Percentiles rank a stretch among this genome's conserved stretches.
Conservation (phyloP, 2,797 vertebrate species). For the Pelobates cultripes region DNA sequence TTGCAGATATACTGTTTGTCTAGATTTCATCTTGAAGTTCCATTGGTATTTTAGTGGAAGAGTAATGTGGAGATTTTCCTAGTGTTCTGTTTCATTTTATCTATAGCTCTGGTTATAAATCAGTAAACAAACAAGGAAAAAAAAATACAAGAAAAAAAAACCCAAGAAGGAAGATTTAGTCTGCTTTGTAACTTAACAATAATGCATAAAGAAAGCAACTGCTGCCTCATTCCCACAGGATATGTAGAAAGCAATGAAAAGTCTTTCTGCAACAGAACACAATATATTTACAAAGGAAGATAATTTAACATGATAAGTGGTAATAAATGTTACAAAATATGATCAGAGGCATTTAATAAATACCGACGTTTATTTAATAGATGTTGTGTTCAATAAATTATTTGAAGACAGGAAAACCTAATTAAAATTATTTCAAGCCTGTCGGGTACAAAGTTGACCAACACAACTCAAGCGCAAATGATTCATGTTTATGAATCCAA, state of each 20-base stretch:
- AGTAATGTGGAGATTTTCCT: slow-evolving; percentile 39
- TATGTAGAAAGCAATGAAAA: slow-evolving; percentile 51
- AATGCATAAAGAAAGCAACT: slow-evolving; percentile 50
- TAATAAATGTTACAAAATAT: slow-evolving; percentile 57
- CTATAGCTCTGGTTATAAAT: slow-evolving; percentile 38
- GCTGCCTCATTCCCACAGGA: slow-evolving; percentile 50
- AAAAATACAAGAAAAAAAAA: not conserved
- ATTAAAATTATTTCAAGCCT: slow-evolving; percentile 55
- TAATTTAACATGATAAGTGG: slow-evolving; percentile 54
- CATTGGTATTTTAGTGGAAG: slow-evolving; percentile 18
- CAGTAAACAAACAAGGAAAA: slow-evolving; percentile 26
- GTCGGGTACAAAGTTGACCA: slow-evolving; percentile 49
- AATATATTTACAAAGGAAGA: slow-evolving; percentile 55
- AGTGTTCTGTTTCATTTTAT: slow-evolving; percentile 40
- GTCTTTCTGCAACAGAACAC: slow-evolving; percentile 43
- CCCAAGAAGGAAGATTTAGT: slow-evolving; percentile 32
- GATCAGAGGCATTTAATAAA: slow-evolving; percentile 52
- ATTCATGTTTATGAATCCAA: slow-evolving; percentile 48
- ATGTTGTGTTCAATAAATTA: slow-evolving; percentile 56
- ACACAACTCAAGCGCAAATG: slow-evolving; percentile 49
- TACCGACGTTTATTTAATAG: slow-evolving; percentile 55
- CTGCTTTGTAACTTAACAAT: slow-evolving; percentile 48
- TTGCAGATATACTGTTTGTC: slow-evolving; percentile 19
- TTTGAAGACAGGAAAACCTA: slow-evolving; percentile 52
- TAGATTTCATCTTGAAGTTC: slow-evolving; percentile 38